These are phyloP conservation scores for Phortica okadai DNA, from an alignment of 2,888 invertebrate genomes.

Conservation along the genomic window DNA sequence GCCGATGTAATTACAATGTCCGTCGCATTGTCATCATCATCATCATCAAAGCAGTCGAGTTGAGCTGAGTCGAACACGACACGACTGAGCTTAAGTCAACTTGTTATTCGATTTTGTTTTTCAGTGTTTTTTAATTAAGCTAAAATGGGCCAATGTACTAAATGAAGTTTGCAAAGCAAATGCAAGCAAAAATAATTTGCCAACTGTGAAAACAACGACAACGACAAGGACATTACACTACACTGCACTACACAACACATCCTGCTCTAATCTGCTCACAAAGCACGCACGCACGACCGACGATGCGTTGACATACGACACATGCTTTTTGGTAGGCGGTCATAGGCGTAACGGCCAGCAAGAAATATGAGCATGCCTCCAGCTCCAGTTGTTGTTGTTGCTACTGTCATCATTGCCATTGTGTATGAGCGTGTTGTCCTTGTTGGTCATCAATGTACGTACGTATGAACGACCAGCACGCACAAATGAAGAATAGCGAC, in stretches of 20 bases:
- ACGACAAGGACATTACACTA: background rate
- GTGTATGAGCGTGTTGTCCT: constrained; percentile 26
- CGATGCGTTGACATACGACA: constrained; percentile 20
- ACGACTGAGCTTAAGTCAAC: background rate
- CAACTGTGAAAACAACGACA: background rate
- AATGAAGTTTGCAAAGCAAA: background rate
- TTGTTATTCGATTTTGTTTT: background rate
- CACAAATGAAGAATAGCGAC: constrained; percentile 5
- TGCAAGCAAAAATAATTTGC: constrained; percentile 12
- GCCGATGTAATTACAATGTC: constrained; percentile 58
- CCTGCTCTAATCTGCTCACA: constrained; percentile 34
- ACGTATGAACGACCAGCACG: background rate
- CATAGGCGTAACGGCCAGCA: constrained; percentile 9
- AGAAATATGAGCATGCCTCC: constrained; percentile 58
- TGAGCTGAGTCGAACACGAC: background rate
- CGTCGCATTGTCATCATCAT: constrained; percentile 47
- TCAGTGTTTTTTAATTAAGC: background rate
- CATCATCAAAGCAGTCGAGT: too few species aligned
- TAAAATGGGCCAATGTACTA: background rate
- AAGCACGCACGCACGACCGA: background rate
- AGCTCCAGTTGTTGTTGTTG: constrained; percentile 12
- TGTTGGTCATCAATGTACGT: background rate
- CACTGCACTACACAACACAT: background rate
- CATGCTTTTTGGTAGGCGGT: background rate
- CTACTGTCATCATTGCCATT: constrained; percentile 40